Evolutionary conservation across 1,140 invertebrate species (phyloP).

Genomic region (Trichoplusia ni): DNA sequence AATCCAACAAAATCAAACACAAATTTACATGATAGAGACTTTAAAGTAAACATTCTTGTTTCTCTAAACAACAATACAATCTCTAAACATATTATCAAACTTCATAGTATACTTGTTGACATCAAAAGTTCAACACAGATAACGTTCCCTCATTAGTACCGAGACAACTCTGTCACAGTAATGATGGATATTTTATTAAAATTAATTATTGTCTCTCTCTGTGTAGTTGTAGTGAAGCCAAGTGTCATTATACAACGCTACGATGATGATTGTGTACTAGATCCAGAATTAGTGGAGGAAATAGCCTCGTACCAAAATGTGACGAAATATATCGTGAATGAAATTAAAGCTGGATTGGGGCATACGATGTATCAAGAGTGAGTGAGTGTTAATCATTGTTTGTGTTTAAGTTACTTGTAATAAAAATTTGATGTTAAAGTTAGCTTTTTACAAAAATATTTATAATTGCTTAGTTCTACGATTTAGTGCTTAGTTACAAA

Average conservation of each 20-base stretch:
- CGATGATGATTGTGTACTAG: slow-evolving; percentile 35
- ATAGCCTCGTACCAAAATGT: slow-evolving; percentile 42
- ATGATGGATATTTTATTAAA: background rate
- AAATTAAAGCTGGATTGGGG: slow-evolving; percentile 35
- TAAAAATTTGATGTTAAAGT: too few species aligned
- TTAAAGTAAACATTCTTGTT: too few species aligned
- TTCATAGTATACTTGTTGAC: background rate
- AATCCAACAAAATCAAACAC: too few species aligned
- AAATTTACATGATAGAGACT: too few species aligned
- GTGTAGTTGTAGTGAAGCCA: background rate
- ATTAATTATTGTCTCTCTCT: background rate
- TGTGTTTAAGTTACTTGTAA: too few species aligned
- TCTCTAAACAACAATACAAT: too few species aligned
- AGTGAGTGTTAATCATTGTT: slow-evolving; percentile 31
- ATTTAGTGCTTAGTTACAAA: too few species aligned
- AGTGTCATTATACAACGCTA: slow-evolving; percentile 31
- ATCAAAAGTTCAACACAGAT: background rate
- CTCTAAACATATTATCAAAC: too few species aligned
- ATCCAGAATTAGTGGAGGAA: slow-evolving; percentile 30
- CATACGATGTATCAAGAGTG: slow-evolving; percentile 79
- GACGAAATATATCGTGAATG: slow-evolving; percentile 30
- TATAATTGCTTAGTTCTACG: too few species aligned
- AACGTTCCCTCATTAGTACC: slow-evolving; percentile 3
- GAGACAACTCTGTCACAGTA: background rate
- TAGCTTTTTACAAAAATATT: too few species aligned